Evolutionary conservation across 2,113 vertebrate species (phyloP), one percentile per base, ranked within the genome.

Genomic region (Sebastes schlegelii): DNA sequence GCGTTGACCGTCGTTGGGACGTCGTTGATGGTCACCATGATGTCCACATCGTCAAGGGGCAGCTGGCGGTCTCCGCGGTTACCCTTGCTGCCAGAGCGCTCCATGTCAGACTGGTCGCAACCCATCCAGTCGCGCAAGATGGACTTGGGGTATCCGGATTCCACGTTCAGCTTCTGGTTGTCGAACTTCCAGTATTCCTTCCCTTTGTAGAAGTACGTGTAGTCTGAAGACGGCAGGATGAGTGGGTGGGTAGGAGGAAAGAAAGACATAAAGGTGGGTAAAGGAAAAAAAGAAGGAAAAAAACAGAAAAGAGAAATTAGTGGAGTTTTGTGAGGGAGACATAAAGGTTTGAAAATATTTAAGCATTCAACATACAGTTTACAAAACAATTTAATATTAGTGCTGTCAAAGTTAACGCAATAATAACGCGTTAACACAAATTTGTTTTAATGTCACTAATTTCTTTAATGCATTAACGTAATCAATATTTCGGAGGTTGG

Each of bases 171-270:
- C 94, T 97, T 96, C 95, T 99, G 97, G 95, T 99, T 99, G 91
- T 99, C 98, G 0, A 99, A 99, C 91, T 99, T 99, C 98, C 98
- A 99, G 79, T 99, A 99, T 45, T 99, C 98, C 89, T 97, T 97
- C 83, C 97, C 98, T 89, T 99, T 99, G 95, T 99, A 99, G 93
- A 99, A 99, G 95, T 97, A 99, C 45, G 98, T 99, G 77, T 99
- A 99, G 94, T 97, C 98, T 99, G 93, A 70, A 83, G 91, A 81
- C 42, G 87, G 40, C 52, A 72, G 19, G 85, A 80, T 12, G 19
- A 40, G 10, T 0, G 21, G 92, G 23, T 45, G 13, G 17, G 63
- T 14, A 10, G 4, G 55, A 4, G 19, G 48, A 12, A 5, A 2
- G 9, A 10, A 49, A 3, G 19, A 21, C 34, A 34, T 34, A 34